Conservation (phyloP, 1,140 invertebrate genomes). For the Bradynema listronoti region DNA sequence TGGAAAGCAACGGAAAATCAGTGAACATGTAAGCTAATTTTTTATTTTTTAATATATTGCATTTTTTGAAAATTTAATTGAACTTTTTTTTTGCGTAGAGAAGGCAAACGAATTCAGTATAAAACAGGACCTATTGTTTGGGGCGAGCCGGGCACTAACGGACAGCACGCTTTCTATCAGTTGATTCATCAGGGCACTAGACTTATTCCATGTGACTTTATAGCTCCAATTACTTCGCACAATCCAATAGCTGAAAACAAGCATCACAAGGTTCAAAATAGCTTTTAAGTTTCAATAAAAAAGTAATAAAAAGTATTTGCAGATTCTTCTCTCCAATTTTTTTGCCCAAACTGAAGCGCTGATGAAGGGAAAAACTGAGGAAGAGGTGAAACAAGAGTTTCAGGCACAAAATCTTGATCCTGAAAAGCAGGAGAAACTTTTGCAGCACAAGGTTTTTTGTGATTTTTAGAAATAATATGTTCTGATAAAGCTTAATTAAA, state of each 20-base stretch:
- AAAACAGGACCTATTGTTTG: conserved; percentile 83
- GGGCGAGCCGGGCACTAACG: conserved; percentile 97
- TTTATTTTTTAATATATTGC: conserved; percentile 13
- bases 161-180: conserved; percentile 97
- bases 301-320: conserved; percentile 9
- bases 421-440: conserved; percentile 67
- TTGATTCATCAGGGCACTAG: conserved; percentile 78
- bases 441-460: conserved; percentile 77
- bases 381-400: conserved; percentile 70
- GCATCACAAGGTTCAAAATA: conserved; percentile 69
- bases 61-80: conserved; percentile 62
- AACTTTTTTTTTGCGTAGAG: too few relatives aligned
- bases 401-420: conserved; percentile 52
- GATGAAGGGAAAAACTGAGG: conserved; percentile 79
- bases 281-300: too few relatives aligned
- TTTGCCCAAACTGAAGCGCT: conserved; percentile 95
- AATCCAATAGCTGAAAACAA: conserved; percentile 76
- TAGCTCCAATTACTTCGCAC: conserved; percentile 82
- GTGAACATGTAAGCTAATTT: conserved; percentile 32
- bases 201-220: conserved; percentile 91
- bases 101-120: conserved; percentile 71
- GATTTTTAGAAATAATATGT: too few relatives aligned
- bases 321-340: conserved; percentile 89
- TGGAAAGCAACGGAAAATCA: conserved; percentile 99
- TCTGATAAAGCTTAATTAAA: too few relatives aligned